Evolutionary conservation across 2,797 vertebrate genomes (phyloP), one percentile per base, ranked within the genome.

Genomic region (Graptemys geographica): DNA sequence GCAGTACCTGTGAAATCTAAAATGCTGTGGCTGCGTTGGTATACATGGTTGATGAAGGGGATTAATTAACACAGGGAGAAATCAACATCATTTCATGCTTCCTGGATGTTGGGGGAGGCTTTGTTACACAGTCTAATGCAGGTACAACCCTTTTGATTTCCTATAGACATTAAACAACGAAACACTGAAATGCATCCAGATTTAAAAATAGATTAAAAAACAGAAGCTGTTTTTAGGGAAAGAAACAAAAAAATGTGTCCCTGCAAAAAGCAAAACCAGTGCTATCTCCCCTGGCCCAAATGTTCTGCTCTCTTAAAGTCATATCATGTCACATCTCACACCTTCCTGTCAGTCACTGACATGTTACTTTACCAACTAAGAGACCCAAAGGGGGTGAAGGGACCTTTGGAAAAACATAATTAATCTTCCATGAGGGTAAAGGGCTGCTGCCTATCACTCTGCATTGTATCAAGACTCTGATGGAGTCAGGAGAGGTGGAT

Each of bases 391-490:
- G 93, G 95, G 90, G 62, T 88, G 81, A 51, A 47, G 53, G 33
- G 95, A 15, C 25, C 78, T 93, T 89, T 65, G 84, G 93, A 91
- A 92, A 94, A 86, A 87, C 95, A 95, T 88, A 95, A 94, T 92
- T 90, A 87, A 93, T 92, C 93, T 95, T 79, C 76, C 83, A 88
- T 83, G 85, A 90, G 95, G 92, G 88, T 31, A 95, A 93, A 3
- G 37, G 91, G 89, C 95, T 74, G n/a, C 65, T 93, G 90, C 85
- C 37, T 52, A 93, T 97, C 96, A 96, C 93, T 97, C 96, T 95
- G 74, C 51, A 3, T 88, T 83, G 65, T 81, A 87, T 93, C 96
- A 93, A 72, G 37, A 93, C 91, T 84, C 87, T 28, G 84, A 41
- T 80, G 90, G 90, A 94, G 92, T 90, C 94, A 89, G 94, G 81